Conservation (phyloP, 2,888 invertebrate species). For the Erannis defoliaria region DNA sequence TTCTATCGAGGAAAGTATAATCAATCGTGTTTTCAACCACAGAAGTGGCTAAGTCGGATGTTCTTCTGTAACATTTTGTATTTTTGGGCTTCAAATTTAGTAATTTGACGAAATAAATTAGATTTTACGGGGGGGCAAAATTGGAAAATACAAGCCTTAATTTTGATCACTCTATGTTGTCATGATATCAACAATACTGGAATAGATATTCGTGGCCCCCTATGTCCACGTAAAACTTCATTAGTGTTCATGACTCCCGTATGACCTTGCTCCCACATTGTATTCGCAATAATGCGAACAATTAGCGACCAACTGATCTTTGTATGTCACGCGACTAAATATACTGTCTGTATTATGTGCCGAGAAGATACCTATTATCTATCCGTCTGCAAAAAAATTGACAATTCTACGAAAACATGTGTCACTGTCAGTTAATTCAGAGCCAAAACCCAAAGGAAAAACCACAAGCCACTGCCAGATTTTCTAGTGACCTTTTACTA, state of each 20-base stretch:
- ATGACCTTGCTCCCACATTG: conserved; percentile 54
- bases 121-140: too few relatives aligned
- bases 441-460: not conserved
- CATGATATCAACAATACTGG: not conserved
- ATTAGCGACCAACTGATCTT: conserved; percentile 15
- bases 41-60: too few relatives aligned
- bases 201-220: conserved; percentile 18
- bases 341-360: conserved; percentile 3
- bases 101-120: too few relatives aligned
- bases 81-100: too few relatives aligned
- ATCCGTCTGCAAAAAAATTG: not conserved
- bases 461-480: not conserved
- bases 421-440: not conserved
- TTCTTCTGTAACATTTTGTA: too few relatives aligned
- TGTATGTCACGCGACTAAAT: conserved; percentile 39
- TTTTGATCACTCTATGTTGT: too few relatives aligned
- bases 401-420: not conserved
- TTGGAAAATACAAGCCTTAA: too few relatives aligned
- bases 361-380: not conserved
- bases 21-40: too few relatives aligned
- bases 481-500: not conserved
- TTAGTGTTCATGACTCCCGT: conserved; percentile 9
- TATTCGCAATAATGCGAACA: conserved; percentile 40
- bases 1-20: too few relatives aligned
- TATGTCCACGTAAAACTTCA: conserved; percentile 55